phyloP scores from a whole-genome alignment of 2,888 invertebrate species.

The Drosophila helvetica region DNA sequence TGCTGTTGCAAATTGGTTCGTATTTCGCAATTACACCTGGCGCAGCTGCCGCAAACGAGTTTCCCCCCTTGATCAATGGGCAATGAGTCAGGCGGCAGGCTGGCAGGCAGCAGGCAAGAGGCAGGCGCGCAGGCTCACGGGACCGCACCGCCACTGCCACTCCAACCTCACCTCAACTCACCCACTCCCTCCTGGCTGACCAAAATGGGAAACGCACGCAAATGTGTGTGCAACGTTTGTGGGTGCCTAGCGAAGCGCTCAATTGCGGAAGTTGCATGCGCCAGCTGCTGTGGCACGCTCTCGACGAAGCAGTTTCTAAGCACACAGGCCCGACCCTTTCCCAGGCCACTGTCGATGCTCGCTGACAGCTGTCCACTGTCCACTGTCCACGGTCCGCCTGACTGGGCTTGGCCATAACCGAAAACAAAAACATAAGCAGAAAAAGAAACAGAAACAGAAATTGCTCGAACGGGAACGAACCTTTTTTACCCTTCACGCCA shows the following conservation, averaged over 20 bases:
- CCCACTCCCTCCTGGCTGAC: conserved; percentile 25
- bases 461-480: background rate
- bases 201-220: conserved; percentile 73
- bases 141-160: conserved; percentile 59
- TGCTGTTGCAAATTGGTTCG: conserved; percentile 52
- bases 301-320: conserved; percentile 17
- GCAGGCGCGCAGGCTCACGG: conserved; percentile 57
- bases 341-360: conserved; percentile 45
- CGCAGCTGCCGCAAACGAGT: conserved; percentile 52
- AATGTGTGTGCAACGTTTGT: conserved; percentile 48
- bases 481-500: background rate
- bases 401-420: conserved; percentile 48
- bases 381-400: conserved; percentile 5
- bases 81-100: conserved; percentile 51
- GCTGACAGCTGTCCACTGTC: conserved; percentile 65
- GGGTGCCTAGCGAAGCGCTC: conserved; percentile 68
- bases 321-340: conserved; percentile 55
- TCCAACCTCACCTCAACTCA: conserved; percentile 24
- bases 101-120: conserved; percentile 49
- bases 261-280: conserved; percentile 73
- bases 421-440: conserved; percentile 2
- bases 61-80: conserved; percentile 3
- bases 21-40: conserved; percentile 75
- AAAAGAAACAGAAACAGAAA: background rate
- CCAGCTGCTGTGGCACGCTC: conserved; percentile 44